Conservation (phyloP, 2,888 invertebrate genomes). For the Amitus sp. region DNA sequence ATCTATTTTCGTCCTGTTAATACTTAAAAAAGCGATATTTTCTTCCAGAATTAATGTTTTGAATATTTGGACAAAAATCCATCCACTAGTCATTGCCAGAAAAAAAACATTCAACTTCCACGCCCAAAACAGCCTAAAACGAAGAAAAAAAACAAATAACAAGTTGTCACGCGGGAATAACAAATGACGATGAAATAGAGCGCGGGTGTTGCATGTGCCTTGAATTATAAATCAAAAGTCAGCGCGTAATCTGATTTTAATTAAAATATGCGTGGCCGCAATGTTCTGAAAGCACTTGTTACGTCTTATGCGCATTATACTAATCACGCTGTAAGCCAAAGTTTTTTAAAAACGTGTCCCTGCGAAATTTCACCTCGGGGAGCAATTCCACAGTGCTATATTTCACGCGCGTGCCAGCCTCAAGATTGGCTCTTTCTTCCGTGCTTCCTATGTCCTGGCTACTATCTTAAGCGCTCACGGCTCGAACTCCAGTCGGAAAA, state of each 20-base stretch:
- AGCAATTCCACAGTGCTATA: constrained; percentile 60
- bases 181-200: constrained; percentile 12
- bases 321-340: constrained; percentile 3
- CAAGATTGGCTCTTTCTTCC: constrained; percentile 51
- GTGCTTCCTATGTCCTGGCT: constrained; percentile 1
- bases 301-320: constrained; percentile 23
- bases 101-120: too few species aligned
- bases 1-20: too few species aligned
- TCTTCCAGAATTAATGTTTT: too few species aligned
- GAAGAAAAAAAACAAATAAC: background rate
- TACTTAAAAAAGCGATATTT: too few species aligned
- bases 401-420: constrained; percentile 59
- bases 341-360: background rate
- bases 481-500: constrained; percentile 49
- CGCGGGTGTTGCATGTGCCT: constrained; percentile 25
- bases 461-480: constrained; percentile 51
- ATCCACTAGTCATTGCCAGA: too few species aligned
- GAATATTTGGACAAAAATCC: too few species aligned
- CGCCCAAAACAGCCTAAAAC: too few species aligned
- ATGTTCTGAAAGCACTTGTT: constrained; percentile 28
- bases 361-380: constrained; percentile 58
- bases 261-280: constrained; percentile 34
- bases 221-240: constrained; percentile 35
- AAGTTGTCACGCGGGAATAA: background rate
- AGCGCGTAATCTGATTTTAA: constrained; percentile 38